Base-by-base conservation (phyloP, 2,113 vertebrate genomes). In the Anarrhichthys ocellatus region DNA sequence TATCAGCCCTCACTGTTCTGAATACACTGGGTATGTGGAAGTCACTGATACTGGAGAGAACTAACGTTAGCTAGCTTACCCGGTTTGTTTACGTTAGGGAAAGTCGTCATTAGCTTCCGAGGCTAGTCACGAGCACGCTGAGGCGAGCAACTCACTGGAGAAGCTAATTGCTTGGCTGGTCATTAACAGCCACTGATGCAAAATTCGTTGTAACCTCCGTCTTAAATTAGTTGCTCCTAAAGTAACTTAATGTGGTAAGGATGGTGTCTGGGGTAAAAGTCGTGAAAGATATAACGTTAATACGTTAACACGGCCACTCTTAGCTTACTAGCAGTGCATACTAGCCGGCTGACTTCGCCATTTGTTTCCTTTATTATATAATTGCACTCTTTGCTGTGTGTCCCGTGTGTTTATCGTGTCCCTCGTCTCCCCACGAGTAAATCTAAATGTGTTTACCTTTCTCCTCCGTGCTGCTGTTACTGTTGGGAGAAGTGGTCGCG, bases 391-490 rank as follows among this genome's bases (percentile, higher is more conserved):
- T 54, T 73, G 14, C 2, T 40, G 15, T 0, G 17, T 29, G 9
- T n/a, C 27, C 20, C 2, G 3, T 44, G 48, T 34, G 27, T 27
- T 20, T 2, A 18, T 5, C 9, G 22, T n/a, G 4, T 44, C 2
- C 5, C 0, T 40, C 0, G 3, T 17, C 0, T 7, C 5, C 27
- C 8, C 44, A 62, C 11, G 15, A 7, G 20, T 5, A 22, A 27
- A 32, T 17, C 17, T 48, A 42, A 5, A 2, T 9, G 6, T 73
- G 76, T 61, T 80, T 80, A 83, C 83, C 83, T 77, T 52, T 50
- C 14, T n/a, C 15, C 24, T 8, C 14, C 6, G 48, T n/a, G 14
- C 9, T 3, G 46, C 15, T 9, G 27, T 36, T 15, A 1, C 11
- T 24, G 56, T 13, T 17, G 17, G 6, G 8, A 36, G 29, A 62